phyloP scores from a whole-genome alignment of 2,113 vertebrate species.

The Rhinichthys klamathensis region DNA sequence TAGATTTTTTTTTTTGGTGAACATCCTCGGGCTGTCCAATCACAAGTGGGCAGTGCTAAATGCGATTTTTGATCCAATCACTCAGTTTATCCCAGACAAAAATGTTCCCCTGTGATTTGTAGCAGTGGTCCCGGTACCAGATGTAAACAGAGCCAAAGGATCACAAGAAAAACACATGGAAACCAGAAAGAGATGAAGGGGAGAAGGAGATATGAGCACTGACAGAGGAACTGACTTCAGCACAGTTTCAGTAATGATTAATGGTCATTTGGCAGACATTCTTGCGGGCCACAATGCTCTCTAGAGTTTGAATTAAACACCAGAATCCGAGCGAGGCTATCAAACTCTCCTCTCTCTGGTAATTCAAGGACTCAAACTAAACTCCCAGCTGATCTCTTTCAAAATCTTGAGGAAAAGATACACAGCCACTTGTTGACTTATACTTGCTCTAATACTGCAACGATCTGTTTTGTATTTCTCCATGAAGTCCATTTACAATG shows the following conservation, averaged over 20 bases:
- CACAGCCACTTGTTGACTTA: not conserved
- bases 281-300: constrained; percentile 34
- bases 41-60: not conserved
- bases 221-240: constrained; percentile 47
- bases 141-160: not conserved
- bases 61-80: not conserved
- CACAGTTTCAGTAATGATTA: constrained; percentile 66
- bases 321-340: not conserved
- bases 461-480: not conserved
- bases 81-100: not conserved
- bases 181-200: not conserved
- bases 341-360: not conserved
- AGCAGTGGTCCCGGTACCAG: not conserved
- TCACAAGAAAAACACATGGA: not conserved
- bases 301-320: constrained; percentile 45
- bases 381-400: not conserved
- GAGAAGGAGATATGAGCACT: not conserved
- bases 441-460: not conserved
- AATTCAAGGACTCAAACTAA: not conserved
- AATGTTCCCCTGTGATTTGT: not conserved
- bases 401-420: not conserved
- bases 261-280: constrained; percentile 56
- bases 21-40: not conserved
- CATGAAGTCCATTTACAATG: not conserved
- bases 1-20: not conserved